Percentiles rank a stretch among this genome's conserved stretches.
Evolutionary conservation across 2,888 invertebrate genomes (phyloP).

Genomic region (Oxystoma pomonae): DNA sequence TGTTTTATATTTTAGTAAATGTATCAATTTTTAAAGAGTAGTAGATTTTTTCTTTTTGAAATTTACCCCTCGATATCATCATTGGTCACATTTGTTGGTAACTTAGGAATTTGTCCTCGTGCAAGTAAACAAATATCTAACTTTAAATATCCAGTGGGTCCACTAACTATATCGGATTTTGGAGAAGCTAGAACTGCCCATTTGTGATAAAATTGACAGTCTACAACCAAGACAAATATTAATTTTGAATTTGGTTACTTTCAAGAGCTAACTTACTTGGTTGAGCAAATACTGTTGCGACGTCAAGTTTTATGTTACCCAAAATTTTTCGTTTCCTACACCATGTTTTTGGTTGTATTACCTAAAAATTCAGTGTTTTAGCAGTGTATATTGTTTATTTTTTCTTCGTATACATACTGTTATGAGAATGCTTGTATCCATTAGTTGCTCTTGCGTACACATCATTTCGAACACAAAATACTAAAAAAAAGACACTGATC

Average conservation of each 20-base stretch:
- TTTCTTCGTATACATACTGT: conserved; percentile 46
- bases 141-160: conserved; percentile 72
- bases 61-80: conserved; percentile 68
- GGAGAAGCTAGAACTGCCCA: conserved; percentile 77
- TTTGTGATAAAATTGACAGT: conserved; percentile 79
- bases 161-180: conserved; percentile 47
- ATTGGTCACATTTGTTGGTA: conserved; percentile 52
- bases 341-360: conserved; percentile 39
- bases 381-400: neutral
- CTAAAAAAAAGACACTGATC: conserved; percentile 44
- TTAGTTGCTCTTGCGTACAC: conserved; percentile 54
- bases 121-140: conserved; percentile 73
- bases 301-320: conserved; percentile 61
- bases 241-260: neutral
- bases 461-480: conserved; percentile 66
- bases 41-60: neutral
- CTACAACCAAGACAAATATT: conserved; percentile 44
- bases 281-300: conserved; percentile 69
- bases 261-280: conserved; percentile 48
- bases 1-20: too few species aligned
- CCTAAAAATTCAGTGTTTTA: conserved; percentile 27
- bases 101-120: conserved; percentile 61
- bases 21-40: conserved; percentile 6
- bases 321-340: conserved; percentile 51
- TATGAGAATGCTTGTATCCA: conserved; percentile 56